Base-by-base conservation (phyloP, 2,888 invertebrate species). In the Miltochrista miniata region DNA sequence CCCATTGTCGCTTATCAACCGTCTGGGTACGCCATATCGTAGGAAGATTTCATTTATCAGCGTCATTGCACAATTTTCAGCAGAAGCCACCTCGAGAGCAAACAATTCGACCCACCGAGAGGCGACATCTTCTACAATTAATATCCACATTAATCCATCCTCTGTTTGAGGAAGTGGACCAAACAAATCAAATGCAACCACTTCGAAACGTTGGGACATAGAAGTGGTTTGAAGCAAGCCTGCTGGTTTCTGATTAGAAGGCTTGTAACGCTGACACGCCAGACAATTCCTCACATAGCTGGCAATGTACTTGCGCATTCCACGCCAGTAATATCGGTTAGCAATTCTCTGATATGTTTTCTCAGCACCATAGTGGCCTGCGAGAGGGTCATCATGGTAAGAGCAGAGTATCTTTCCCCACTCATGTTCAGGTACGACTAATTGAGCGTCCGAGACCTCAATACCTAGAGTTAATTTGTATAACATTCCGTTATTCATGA, bases 1-100 rank as follows among this genome's bases (percentile, higher is more conserved):
- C 0, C 81, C 81, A n/a, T 83, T 83, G 34, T 83, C 79, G 11
- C 68, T 71, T 4, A 75, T 62, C 0, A 83, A 12, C 10, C 74
- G 45, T 0, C 81, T 33, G 1, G 74, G 74, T 4, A 68, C 30
- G 0, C 79, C 80, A 49, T 66, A 81, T 11, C 77, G 53, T 4
- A 81, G 31, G 30, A 81, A 68, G 1, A 78, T 45, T 51, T 80
- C 74, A 7, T 14, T 74, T 0, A 81, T 40, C 0, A 82, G 49
- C 0, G 48, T 59, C 3, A 45, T 44, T 0, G 74, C 72, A 44
- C 77, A 81, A 0, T 41, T 48, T 24, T 61, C 68, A 10, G 51
- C 42, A 0, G 43, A 39, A 0, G 51, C 51, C 11, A 29, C 13
- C 0, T 43, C 12, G n/a, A 52, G 14, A 7, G 51, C 54, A 34